phyloP scores from a whole-genome alignment of 2,797 vertebrate genomes.

The Austrolebias charrua region DNA sequence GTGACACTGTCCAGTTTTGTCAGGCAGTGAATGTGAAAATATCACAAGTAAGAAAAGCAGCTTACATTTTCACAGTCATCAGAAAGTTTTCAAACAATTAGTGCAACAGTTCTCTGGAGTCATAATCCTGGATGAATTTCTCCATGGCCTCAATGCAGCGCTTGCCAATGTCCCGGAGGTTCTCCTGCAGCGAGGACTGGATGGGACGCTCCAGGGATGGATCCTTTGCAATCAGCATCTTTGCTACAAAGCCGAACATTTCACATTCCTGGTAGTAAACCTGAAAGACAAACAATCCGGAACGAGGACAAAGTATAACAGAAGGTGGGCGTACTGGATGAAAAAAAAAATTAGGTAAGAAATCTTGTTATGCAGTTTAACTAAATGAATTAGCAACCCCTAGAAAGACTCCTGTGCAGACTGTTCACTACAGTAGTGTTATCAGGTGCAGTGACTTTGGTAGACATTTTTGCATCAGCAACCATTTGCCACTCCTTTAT shows the following conservation, averaged over 20 bases:
- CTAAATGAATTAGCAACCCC: slow-evolving; percentile 36
- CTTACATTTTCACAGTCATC: background rate
- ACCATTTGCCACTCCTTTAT: slow-evolving; percentile 56
- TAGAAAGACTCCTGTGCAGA: slow-evolving; percentile 7
- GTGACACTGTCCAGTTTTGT: slow-evolving; percentile 3
- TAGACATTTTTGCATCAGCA: slow-evolving; percentile 51
- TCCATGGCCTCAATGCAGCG: slow-evolving; percentile 78
- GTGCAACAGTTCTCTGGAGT: slow-evolving; percentile 48
- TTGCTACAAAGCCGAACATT: slow-evolving; percentile 76
- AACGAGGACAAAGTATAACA: slow-evolving; percentile 16
- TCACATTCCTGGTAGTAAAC: slow-evolving; percentile 78
- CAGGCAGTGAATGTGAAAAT: slow-evolving; percentile 5
- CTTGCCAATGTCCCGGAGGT: slow-evolving; percentile 74
- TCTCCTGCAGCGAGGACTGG: slow-evolving; percentile 74
- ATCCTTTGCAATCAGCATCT: slow-evolving; percentile 80
- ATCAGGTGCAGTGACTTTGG: slow-evolving; percentile 10
- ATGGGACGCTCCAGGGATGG: slow-evolving; percentile 71
- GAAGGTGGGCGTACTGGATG: background rate
- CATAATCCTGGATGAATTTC: slow-evolving; percentile 77
- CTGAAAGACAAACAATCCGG: slow-evolving; percentile 56
- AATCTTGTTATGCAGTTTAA: slow-evolving; percentile 30
- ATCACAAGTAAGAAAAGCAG: slow-evolving; percentile 13
- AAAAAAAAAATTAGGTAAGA: background rate
- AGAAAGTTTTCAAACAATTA: slow-evolving; percentile 20
- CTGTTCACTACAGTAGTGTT: slow-evolving; percentile 26